Evolutionary conservation across 2,113 vertebrate genomes (phyloP).

Genomic region (Fulmarus glacialis): DNA sequence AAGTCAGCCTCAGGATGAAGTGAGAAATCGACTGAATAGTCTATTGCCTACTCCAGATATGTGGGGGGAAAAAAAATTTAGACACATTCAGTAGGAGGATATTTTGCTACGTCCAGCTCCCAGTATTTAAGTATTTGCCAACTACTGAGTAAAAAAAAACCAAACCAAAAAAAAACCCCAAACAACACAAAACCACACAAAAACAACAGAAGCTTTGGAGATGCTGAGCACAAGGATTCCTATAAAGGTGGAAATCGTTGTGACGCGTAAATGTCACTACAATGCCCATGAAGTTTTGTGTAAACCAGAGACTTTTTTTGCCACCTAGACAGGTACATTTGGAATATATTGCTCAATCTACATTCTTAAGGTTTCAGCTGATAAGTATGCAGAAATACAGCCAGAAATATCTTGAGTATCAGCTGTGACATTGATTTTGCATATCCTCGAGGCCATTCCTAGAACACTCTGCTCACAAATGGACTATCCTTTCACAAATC

Average conservation of each 20-base stretch:
- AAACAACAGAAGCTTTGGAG: background rate
- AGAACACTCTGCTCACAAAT: background rate
- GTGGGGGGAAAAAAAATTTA: background rate
- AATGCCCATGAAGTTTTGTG: background rate
- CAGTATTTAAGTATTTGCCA: background rate
- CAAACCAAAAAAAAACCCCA: background rate
- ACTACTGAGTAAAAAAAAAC: background rate
- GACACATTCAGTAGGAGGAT: background rate
- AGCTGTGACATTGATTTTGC: background rate
- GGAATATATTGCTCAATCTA: background rate
- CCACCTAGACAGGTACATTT: background rate
- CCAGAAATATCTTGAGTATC: background rate
- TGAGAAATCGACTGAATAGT: background rate
- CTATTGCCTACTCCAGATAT: background rate
- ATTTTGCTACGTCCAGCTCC: background rate
- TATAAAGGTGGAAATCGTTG: background rate
- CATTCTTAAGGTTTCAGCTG: background rate
- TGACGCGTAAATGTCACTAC: background rate
- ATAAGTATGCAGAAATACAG: background rate
- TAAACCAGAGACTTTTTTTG: background rate
- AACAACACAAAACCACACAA: background rate
- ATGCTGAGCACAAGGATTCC: background rate
- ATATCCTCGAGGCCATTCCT: background rate
- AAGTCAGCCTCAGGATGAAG: background rate
- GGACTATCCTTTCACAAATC: background rate